Percentiles rank a stretch among this genome's conserved stretches.
phyloP scores from a whole-genome alignment of 1,140 invertebrate genomes.

The Drosophila ironensis region DNA sequence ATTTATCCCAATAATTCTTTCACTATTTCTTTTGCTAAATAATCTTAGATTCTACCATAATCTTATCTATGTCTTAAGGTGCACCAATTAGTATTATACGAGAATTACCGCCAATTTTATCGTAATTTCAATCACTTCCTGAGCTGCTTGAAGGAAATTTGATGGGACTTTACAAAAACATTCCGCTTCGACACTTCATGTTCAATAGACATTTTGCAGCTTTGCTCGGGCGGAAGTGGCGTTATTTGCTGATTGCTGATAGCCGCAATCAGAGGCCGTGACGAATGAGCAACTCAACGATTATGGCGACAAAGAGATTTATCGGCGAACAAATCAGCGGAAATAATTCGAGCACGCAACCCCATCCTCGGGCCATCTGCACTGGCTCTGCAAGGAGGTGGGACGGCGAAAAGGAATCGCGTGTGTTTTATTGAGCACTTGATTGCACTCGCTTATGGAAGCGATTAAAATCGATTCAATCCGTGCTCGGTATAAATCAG shows the following conservation, averaged over 20 bases:
- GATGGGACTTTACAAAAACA: too few relatives aligned
- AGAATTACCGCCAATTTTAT: too few relatives aligned
- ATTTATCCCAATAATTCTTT: too few relatives aligned
- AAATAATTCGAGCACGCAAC: constrained; percentile 53
- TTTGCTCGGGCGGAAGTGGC: background rate
- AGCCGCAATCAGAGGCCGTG: constrained; percentile 65
- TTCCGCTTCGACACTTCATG: too few relatives aligned
- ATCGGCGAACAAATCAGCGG: constrained; percentile 69
- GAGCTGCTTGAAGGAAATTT: too few relatives aligned
- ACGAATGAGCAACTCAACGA: constrained; percentile 74
- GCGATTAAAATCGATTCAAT: constrained; percentile 78
- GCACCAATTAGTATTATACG: too few relatives aligned
- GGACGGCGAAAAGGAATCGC: constrained; percentile 32
- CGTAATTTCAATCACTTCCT: too few relatives aligned
- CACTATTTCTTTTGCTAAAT: too few relatives aligned
- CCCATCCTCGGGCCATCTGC: constrained; percentile 27
- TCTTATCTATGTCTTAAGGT: too few relatives aligned
- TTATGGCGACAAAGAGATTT: constrained; percentile 80
- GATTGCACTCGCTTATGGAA: constrained; percentile 67
- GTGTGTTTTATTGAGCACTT: constrained; percentile 75
- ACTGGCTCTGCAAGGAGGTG: constrained; percentile 7
- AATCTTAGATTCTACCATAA: too few relatives aligned
- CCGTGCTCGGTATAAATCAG: constrained; percentile 68
- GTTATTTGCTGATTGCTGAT: background rate
- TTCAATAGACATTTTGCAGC: too few relatives aligned